Evolutionary conservation across 2,888 invertebrate genomes (phyloP), one percentile per base, ranked within the genome.

Genomic region (Cephalotes varians): DNA sequence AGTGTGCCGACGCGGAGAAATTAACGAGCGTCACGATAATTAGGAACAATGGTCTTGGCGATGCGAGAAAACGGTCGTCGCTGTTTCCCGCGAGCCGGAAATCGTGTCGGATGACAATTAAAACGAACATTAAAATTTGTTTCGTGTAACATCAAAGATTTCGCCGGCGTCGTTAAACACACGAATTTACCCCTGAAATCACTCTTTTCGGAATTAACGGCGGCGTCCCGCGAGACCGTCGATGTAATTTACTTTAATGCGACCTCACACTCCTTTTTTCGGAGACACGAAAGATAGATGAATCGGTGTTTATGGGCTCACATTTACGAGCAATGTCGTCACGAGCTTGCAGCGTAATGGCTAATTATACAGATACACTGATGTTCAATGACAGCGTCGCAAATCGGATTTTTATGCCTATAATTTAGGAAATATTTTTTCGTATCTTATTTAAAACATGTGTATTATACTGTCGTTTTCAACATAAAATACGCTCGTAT

Each of bases 21-120:
- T 89, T 86, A 86, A 88, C 81, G 83, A 85, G 56, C 73, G 62
- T 83, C 74, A 84, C 60, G 79, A 54, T 80, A 86, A 89, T 89
- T 84, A 85, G 64, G 82, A 74, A 62, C 65, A 81, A 84, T 87
- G 89, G 69, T 82, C 81, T 81, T 51, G 64, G 73, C 77, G 74
- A 71, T 56, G 25, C 40, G 77, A 62, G 47, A 6, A 56, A 69
- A 34, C 44, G 28, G 6, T 34, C 31, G 31, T 34, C 15, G 21
- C 12, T 31, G 2, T 40, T 18, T 5, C 37, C 15, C 6, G n/a
- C 18, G 18, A 65, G 2, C 12, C n/a, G 31, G 56, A n/a, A 34
- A 73, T 34, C 54, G 37, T 12, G 37, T 18, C 37, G 9, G 5
- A 37, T 51, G 64, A 76, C n/a, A n/a, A n/a, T 76, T 65, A 77